Base-by-base conservation (phyloP, 2,888 invertebrate genomes). In the Latheticus oryzae region DNA sequence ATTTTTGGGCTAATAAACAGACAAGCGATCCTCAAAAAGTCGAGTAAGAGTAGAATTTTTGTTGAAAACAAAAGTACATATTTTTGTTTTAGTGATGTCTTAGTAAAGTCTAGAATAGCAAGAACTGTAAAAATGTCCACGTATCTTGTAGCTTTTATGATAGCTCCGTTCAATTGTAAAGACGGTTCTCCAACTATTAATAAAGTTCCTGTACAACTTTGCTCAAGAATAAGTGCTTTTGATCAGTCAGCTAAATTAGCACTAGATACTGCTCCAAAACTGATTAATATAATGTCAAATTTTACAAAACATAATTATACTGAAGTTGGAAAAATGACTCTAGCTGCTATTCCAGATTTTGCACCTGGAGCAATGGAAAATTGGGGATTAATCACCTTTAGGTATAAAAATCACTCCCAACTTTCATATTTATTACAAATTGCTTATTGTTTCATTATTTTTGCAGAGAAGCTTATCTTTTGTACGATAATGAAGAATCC, bases 361-460 rank as follows among this genome's bases (percentile, higher is more conserved):
- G 83, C 86, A 16, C 87, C 90, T 60, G 90, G 90, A 11, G 95
- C 94, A 24, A 95, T 95, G 94, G 95, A 96, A 74, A 96, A 95
- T 74, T 95, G 95, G 95, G 95, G 95, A 2, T 77, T 95, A 28
- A 88, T 93, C 19, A 91, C 91, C 1, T 93, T 90, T 79, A 84
- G 83, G 87, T 87, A 73, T 3, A 0, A 66, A 21, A 23, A 48
- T n/a, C n/a, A n/a, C n/a, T n/a, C n/a, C n/a, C n/a, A n/a, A n/a
- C n/a, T n/a, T n/a, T n/a, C n/a, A n/a, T n/a, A n/a, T n/a, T n/a
- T n/a, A n/a, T n/a, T n/a, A n/a, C n/a, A n/a, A n/a, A n/a, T n/a
- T n/a, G n/a, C n/a, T n/a, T n/a, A n/a, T n/a, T n/a, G n/a, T n/a
- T n/a, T n/a, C n/a, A n/a, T n/a, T n/a, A n/a, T n/a, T n/a, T n/a